phyloP scores from a whole-genome alignment of 2,797 vertebrate genomes.

The Sebastes steindachneri region DNA sequence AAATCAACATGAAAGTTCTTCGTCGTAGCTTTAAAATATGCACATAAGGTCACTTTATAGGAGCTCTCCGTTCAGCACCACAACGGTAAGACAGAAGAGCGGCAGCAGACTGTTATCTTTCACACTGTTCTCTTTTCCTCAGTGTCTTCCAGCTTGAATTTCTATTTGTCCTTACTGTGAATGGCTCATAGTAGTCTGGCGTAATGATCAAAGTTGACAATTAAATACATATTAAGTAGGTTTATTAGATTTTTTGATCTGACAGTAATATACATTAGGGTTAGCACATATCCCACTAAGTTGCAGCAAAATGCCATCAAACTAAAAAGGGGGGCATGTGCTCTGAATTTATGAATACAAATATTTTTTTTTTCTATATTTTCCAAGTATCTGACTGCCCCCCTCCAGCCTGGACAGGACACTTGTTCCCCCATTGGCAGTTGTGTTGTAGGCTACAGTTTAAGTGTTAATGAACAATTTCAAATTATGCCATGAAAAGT shows the following conservation, averaged over 20 bases:
- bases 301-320: neutral
- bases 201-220: constrained; percentile 12
- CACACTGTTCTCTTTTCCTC: too few species aligned
- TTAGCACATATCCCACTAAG: neutral
- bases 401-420: neutral
- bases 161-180: neutral
- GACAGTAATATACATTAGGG: neutral
- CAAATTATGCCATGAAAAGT: neutral
- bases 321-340: too few species aligned
- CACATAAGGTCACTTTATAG: neutral
- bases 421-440: neutral
- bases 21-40: neutral
- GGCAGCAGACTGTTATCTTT: neutral
- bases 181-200: neutral
- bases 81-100: neutral
- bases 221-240: constrained; percentile 16
- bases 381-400: neutral
- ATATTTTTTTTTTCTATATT: neutral
- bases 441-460: neutral
- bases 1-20: too few species aligned
- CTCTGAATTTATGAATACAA: too few species aligned
- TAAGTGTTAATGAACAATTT: neutral
- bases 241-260: neutral
- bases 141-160: too few species aligned
- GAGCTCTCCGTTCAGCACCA: too few species aligned